phyloP scores from a whole-genome alignment of 2,797 vertebrate species.

The Sylvia borin region DNA sequence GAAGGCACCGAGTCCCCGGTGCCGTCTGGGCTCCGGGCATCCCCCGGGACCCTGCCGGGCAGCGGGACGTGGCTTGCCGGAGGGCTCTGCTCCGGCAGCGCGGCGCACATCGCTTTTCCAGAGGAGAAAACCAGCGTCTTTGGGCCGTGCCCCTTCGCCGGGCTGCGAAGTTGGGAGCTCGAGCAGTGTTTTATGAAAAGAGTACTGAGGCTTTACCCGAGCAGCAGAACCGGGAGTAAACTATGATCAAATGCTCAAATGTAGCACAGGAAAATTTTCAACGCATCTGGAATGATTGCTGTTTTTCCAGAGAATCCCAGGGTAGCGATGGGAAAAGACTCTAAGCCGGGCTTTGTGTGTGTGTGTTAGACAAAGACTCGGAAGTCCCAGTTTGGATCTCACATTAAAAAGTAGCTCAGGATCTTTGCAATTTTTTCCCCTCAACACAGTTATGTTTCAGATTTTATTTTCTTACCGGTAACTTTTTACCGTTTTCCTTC shows the following conservation, averaged over 20 bases:
- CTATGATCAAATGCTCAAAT: not conserved
- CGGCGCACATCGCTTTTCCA: rapidly evolving
- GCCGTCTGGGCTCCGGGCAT: not conserved
- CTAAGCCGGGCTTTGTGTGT: not conserved
- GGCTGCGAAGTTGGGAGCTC: not conserved
- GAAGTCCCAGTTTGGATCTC: not conserved
- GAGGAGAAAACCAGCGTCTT: not conserved
- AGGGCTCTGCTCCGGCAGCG: not conserved
- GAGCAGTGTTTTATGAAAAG: not conserved
- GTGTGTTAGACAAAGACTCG: conserved; percentile 7
- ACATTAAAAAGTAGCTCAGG: not conserved
- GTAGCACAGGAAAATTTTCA: not conserved
- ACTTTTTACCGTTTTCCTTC: not conserved
- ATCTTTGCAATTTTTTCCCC: not conserved
- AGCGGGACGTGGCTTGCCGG: rapidly evolving
- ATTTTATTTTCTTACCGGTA: not conserved
- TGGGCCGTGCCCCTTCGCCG: not conserved
- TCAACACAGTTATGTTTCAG: not conserved
- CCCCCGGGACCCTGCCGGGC: not conserved
- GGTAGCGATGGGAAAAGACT: not conserved
- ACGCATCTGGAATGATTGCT: not conserved
- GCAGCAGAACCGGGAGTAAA: not conserved
- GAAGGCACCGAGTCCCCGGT: too few species aligned
- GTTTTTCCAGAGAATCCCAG: not conserved
- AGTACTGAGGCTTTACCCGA: not conserved